Evolutionary conservation across 2,888 invertebrate genomes (phyloP).

Genomic region (Drosophila dives): DNA sequence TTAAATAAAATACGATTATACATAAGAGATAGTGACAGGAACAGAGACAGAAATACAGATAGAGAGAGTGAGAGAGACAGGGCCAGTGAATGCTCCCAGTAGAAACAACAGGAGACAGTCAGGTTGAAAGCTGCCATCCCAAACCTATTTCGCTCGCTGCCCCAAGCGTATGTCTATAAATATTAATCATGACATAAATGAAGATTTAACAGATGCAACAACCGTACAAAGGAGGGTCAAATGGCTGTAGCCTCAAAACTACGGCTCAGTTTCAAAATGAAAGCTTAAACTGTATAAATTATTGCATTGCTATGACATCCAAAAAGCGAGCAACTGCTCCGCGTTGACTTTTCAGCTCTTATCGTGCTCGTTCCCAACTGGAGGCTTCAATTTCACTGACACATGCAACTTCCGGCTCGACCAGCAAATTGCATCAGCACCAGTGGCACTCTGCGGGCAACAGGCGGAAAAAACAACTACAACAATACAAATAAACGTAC

Average conservation of each 20-base stretch:
- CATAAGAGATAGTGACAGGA: slow-evolving; percentile 4
- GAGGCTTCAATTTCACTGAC: slow-evolving; percentile 64
- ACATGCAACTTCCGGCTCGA: slow-evolving; percentile 77
- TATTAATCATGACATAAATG: slow-evolving; percentile 82
- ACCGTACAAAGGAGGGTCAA: not conserved
- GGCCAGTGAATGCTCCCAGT: slow-evolving; percentile 8
- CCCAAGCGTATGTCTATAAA: slow-evolving; percentile 69
- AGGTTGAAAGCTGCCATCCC: slow-evolving; percentile 4
- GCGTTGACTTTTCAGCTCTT: not conserved
- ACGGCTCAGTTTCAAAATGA: slow-evolving; percentile 35
- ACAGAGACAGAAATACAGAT: not conserved
- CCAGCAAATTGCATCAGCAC: slow-evolving; percentile 72
- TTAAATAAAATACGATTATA: slow-evolving; percentile 49
- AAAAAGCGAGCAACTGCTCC: slow-evolving; percentile 1
- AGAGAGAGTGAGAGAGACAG: not conserved
- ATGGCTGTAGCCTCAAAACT: slow-evolving; percentile 6
- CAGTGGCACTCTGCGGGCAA: slow-evolving; percentile 56
- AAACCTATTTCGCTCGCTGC: not conserved
- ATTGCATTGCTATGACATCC: slow-evolving; percentile 47
- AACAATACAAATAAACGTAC: slow-evolving; percentile 2
- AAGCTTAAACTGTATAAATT: slow-evolving; percentile 44
- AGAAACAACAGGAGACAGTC: slow-evolving; percentile 3
- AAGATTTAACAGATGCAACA: slow-evolving; percentile 70
- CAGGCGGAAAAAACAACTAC: slow-evolving; percentile 31
- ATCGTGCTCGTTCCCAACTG: slow-evolving; percentile 13